These are phyloP conservation scores for Haemorhous mexicanus DNA, from an alignment of 2,113 vertebrate species.

Conservation along the genomic window DNA sequence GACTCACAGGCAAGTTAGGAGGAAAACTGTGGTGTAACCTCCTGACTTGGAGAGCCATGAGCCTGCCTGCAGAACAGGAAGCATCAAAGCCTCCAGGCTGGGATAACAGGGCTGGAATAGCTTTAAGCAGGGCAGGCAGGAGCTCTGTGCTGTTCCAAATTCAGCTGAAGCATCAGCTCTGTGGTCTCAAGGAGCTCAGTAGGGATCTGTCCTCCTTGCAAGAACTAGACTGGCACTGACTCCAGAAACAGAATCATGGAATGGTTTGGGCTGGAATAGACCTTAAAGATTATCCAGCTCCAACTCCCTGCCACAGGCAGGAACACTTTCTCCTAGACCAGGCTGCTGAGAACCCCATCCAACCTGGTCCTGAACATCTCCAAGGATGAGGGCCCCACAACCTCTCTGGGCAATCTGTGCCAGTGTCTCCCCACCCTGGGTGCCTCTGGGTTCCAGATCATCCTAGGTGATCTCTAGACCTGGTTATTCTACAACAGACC, in stretches of 20 bases:
- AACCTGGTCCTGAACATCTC: not conserved
- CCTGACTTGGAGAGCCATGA: not conserved
- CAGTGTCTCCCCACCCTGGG: not conserved
- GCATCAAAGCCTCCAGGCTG: not conserved
- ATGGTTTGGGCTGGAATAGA: not conserved
- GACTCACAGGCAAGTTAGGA: not conserved
- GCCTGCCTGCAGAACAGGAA: not conserved
- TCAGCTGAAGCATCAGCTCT: not conserved
- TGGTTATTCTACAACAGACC: not conserved
- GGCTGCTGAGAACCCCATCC: not conserved
- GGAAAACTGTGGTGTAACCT: conserved; percentile 29
- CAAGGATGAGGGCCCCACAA: not conserved
- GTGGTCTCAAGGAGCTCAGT: not conserved
- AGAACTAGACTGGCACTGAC: not conserved
- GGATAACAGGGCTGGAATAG: not conserved
- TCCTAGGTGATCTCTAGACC: not conserved
- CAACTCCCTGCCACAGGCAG: not conserved
- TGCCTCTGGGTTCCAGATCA: not conserved
- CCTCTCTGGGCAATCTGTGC: not conserved
- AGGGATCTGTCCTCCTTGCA: not conserved
- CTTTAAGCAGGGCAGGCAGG: not conserved
- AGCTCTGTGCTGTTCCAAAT: not conserved
- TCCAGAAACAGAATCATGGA: not conserved
- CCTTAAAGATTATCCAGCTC: not conserved
- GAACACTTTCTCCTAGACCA: not conserved